Percentiles rank a stretch among this genome's conserved stretches.
Conservation (phyloP, 2,113 vertebrate genomes). For the Hymenochirus boettgeri region DNA sequence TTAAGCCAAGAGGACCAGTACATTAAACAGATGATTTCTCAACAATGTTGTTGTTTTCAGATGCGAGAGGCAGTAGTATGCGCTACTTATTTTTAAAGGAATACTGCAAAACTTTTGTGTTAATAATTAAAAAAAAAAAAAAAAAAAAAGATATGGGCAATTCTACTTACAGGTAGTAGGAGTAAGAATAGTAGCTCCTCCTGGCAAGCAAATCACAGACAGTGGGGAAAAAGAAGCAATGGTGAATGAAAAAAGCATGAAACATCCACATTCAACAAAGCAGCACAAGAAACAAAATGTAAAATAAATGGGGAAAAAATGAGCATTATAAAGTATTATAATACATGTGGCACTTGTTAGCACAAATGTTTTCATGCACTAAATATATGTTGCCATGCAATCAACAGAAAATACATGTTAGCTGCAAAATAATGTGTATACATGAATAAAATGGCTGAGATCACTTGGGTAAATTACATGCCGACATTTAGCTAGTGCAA, state of each 20-base stretch:
- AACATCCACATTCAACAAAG: constrained; percentile 81
- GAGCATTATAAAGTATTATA: constrained; percentile 61
- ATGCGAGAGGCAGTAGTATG: neutral
- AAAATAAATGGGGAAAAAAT: constrained; percentile 64
- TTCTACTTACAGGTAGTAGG: constrained; percentile 99
- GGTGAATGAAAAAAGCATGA: constrained; percentile 95
- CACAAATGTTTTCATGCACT: constrained; percentile 72
- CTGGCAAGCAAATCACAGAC: constrained; percentile 99
- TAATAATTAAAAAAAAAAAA: constrained; percentile 52
- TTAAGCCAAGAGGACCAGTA: too few species aligned
- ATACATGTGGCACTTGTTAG: constrained; percentile 62
- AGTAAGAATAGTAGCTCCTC: constrained; percentile 99
- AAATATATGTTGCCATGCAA: constrained; percentile 76
- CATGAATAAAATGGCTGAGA: constrained; percentile 60
- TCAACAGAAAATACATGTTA: constrained; percentile 59
- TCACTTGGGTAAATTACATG: constrained; percentile 68
- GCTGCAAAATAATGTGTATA: constrained; percentile 40
- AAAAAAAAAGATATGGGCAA: constrained; percentile 63
- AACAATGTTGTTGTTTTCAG: too few species aligned
- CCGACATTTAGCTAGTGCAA: constrained; percentile 63
- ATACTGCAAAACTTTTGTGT: constrained; percentile 92
- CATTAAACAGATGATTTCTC: too few species aligned
- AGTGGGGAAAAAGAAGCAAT: constrained; percentile 94
- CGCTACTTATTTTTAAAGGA: constrained; percentile 85
- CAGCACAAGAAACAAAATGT: constrained; percentile 58